These are phyloP conservation scores for Eubucco bourcierii DNA, from an alignment of 2,113 vertebrate species.

Conservation along the genomic window DNA sequence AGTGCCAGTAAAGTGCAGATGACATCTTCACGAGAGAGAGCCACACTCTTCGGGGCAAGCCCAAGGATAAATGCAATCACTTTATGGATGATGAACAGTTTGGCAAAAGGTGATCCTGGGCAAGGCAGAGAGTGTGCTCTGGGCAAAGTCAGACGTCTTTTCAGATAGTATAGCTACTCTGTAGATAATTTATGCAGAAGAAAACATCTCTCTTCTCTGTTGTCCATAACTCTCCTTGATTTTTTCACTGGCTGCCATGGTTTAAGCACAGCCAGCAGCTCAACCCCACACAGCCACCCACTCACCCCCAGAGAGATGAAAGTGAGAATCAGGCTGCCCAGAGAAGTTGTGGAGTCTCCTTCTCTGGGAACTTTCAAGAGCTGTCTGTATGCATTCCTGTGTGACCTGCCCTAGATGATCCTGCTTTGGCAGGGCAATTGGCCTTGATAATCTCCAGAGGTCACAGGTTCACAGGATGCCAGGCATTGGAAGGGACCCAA, in stretches of 20 bases:
- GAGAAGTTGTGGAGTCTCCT: too few relatives aligned
- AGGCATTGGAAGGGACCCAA: too few relatives aligned
- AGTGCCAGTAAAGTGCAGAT: not conserved
- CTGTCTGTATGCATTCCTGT: too few relatives aligned
- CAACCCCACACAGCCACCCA: not conserved
- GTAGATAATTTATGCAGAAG: not conserved
- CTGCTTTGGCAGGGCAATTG: too few relatives aligned
- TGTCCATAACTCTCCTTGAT: not conserved
- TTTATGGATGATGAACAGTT: not conserved
- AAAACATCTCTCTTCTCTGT: not conserved
- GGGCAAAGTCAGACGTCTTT: slow-evolving; percentile 26
- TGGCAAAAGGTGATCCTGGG: not conserved
- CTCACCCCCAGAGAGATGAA: not conserved
- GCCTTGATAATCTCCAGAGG: too few relatives aligned
- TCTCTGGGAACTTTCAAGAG: too few relatives aligned
- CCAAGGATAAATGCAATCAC: slow-evolving; percentile 19
- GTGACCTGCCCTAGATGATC: too few relatives aligned
- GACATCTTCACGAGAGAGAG: not conserved
- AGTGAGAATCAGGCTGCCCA: not conserved
- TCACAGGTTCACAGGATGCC: too few relatives aligned
- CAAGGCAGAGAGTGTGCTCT: not conserved
- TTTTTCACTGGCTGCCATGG: not conserved
- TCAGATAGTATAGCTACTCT: not conserved
- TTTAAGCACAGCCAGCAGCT: not conserved
- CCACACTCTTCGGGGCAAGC: not conserved